phyloP scores from a whole-genome alignment of 23 tunicate species.

The Ascidia mentula region DNA sequence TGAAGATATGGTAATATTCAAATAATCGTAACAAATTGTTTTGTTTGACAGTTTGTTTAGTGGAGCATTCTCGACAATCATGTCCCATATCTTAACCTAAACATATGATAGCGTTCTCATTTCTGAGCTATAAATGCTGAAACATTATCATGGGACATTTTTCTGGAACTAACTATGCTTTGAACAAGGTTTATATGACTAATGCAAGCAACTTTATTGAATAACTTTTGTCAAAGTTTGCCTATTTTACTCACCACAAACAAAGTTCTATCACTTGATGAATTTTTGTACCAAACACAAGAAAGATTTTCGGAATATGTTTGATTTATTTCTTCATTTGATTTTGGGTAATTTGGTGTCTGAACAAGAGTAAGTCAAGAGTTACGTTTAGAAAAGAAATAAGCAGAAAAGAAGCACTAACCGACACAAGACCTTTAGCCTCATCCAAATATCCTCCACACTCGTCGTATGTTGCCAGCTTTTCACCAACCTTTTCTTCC shows the following conservation, averaged over 20 bases:
- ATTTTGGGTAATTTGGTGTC: conserved; percentile 18
- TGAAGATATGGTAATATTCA: conserved; percentile 70
- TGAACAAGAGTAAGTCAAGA: not conserved
- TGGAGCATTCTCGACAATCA: conserved; percentile 44
- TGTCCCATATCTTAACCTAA: conserved; percentile 67
- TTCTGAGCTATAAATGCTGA: too few relatives aligned
- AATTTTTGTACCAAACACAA: conserved; percentile 32
- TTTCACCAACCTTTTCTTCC: not conserved
- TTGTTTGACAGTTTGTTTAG: conserved; percentile 32
- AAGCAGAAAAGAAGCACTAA: not conserved
- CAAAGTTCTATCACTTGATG: conserved; percentile 11
- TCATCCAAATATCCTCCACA: conserved; percentile 1
- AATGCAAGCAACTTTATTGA: too few relatives aligned
- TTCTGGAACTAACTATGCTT: too few relatives aligned
- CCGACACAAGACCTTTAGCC: not conserved
- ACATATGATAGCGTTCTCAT: too few relatives aligned
- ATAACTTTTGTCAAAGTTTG: too few relatives aligned
- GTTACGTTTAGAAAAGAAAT: not conserved
- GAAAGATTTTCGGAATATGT: conserved; percentile 21
- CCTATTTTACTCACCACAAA: conserved; percentile 32
- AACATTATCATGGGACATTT: too few relatives aligned
- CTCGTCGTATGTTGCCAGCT: not conserved
- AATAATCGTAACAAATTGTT: conserved; percentile 79
- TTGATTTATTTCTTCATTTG: conserved; percentile 12
- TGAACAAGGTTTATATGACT: too few relatives aligned